Evolutionary conservation across 2,888 invertebrate species (phyloP).

Genomic region (Gandaritis pyraliata): DNA sequence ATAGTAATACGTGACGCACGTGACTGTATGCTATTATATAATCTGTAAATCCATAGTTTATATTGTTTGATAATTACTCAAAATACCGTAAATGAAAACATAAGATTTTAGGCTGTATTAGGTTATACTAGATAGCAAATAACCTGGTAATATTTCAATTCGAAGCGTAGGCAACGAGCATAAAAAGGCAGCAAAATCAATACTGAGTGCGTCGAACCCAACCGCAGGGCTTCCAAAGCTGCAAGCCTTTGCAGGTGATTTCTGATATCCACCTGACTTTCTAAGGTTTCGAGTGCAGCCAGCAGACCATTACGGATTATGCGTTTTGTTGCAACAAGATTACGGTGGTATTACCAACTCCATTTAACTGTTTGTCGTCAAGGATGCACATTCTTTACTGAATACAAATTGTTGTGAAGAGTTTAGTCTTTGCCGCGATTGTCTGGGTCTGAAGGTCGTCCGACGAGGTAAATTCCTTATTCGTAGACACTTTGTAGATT

Average conservation of each 20-base stretch:
- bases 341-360: conserved; percentile 29
- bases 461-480: background rate
- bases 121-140: conserved; percentile 8
- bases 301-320: conserved; percentile 38
- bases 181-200: conserved; percentile 48
- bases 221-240: conserved; percentile 57
- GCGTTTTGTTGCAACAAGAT: conserved; percentile 41
- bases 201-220: conserved; percentile 58
- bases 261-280: conserved; percentile 52
- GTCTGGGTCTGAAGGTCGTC: background rate
- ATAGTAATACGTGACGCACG: conserved; percentile 34
- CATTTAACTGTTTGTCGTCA: conserved; percentile 16
- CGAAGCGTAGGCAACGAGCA: conserved; percentile 28
- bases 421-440: background rate
- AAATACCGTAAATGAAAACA: background rate
- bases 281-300: conserved; percentile 53
- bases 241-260: conserved; percentile 43
- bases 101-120: too few relatives aligned
- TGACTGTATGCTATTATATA: conserved; percentile 35
- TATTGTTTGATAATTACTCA: background rate
- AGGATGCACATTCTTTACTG: conserved; percentile 8
- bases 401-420: background rate
- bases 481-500: too few relatives aligned
- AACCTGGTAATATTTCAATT: conserved; percentile 30
- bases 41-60: conserved; percentile 36